These are phyloP conservation scores for Drosophila prostipennis DNA, from an alignment of 2,888 invertebrate genomes.

Conservation along the genomic window DNA sequence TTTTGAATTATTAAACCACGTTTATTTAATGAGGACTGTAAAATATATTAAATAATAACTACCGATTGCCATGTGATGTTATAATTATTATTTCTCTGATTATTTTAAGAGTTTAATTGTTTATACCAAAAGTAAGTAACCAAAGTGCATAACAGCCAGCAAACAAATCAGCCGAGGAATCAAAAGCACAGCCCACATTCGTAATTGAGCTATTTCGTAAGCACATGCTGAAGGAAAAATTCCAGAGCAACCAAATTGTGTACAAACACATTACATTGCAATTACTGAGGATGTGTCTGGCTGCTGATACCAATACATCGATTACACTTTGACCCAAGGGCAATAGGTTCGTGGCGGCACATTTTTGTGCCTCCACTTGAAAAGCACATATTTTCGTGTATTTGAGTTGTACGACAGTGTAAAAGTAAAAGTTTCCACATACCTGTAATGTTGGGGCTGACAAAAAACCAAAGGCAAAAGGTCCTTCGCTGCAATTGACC, in stretches of 20 bases:
- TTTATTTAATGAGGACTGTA: not conserved
- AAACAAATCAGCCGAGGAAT: slow-evolving; percentile 1
- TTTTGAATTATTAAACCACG: not conserved
- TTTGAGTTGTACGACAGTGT: not conserved
- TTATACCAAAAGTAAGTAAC: slow-evolving; percentile 24
- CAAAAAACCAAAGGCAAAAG: no score
- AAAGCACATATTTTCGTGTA: not conserved
- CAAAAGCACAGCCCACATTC: slow-evolving; percentile 16
- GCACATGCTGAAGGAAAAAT: not conserved
- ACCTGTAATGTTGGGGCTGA: no score
- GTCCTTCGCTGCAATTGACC: slow-evolving; percentile 15
- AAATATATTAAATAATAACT: no score
- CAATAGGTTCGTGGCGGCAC: slow-evolving; percentile 15
- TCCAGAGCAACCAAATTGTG: slow-evolving; percentile 54
- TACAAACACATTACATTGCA: slow-evolving; percentile 72
- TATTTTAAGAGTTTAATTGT: not conserved
- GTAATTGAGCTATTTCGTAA: slow-evolving; percentile 61
- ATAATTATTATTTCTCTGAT: not conserved
- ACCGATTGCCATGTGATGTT: no score
- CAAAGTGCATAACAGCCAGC: slow-evolving; percentile 6
- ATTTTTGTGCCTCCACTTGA: not conserved
- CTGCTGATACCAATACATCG: slow-evolving; percentile 5
- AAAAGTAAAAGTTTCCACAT: no score
- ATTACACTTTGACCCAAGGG: slow-evolving; percentile 23
- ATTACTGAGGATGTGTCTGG: slow-evolving; percentile 51